Percentiles rank a stretch among this genome's conserved stretches.
These are phyloP conservation scores for Heliothis virescens DNA, from an alignment of 1,140 invertebrate species.

Conservation along the genomic window DNA sequence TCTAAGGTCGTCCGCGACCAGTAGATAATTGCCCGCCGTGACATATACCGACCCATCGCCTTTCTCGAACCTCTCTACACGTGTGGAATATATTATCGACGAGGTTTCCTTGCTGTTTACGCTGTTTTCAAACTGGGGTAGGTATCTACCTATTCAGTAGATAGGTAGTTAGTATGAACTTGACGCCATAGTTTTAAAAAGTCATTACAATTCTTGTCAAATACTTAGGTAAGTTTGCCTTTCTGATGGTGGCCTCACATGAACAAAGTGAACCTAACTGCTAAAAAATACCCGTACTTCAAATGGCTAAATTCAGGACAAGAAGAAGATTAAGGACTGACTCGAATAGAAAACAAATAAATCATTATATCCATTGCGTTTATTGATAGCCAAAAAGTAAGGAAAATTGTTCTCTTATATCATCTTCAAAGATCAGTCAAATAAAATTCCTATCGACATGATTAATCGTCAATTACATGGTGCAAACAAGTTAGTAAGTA, in stretches of 20 bases:
- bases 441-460: not conserved
- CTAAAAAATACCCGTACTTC: too few relatives aligned
- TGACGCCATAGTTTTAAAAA: too few relatives aligned
- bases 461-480: not conserved
- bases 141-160: not conserved
- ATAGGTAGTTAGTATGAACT: too few relatives aligned
- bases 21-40: slow-evolving; percentile 33
- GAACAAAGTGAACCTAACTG: too few relatives aligned
- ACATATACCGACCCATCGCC: slow-evolving; percentile 33
- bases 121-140: not conserved
- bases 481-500: not conserved
- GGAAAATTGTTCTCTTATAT: not conserved
- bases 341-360: too few relatives aligned
- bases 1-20: slow-evolving; percentile 9
- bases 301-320: too few relatives aligned
- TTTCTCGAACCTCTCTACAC: slow-evolving; percentile 26
- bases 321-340: too few relatives aligned
- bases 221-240: too few relatives aligned
- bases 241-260: too few relatives aligned
- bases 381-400: too few relatives aligned
- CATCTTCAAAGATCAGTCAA: not conserved
- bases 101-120: slow-evolving; percentile 34
- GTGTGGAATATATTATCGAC: slow-evolving; percentile 14
- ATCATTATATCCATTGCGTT: too few relatives aligned
- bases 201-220: too few relatives aligned